Base-by-base conservation (phyloP, 2,888 invertebrate genomes). In the Fragum sueziense region DNA sequence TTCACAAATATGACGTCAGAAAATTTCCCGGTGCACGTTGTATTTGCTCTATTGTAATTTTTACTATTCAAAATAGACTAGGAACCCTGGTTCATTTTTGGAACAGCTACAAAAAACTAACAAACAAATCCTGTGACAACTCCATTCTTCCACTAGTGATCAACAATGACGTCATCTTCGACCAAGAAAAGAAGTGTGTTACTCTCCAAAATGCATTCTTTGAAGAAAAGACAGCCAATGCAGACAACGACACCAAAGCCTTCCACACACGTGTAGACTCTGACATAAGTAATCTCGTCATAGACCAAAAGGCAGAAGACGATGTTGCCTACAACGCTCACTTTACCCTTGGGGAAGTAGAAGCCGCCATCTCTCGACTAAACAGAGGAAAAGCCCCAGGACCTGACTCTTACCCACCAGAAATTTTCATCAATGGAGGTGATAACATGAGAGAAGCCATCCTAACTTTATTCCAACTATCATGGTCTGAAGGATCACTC, bases 1-100 rank as follows among this genome's bases (percentile, higher is more conserved):
- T 75, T 73, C 27, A 22, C 62, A n/a, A 34, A 61, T 62, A 34
- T 62, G 62, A 62, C 62, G 67, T 67, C 67, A 67, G 47, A 51
- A 67, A 67, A 51, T 67, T 41, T 22, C 51, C 67, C 34, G 67
- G 33, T 33, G 14, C 9, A 25, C 67, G 47, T 67, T 14, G 22
- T 29, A 62, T 11, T 62, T 62, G 33, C 29, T 57, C 25, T 25
- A 27, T 22, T 2, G 11, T 3, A 57, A 57, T 20, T 57, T 20
- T 22, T 27, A 20, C 25, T n/a, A n/a, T n/a, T n/a, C n/a, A n/a
- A n/a, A 7, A 6, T 22, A 7, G 27, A 27, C 9, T 57, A 27
- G 25, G n/a, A 57, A 57, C 2, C 14, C 25, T 27, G 25, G 57
- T 22, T 3, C n/a, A 20, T 27, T 22, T 25, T n/a, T 11, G 47